Evolutionary conservation across 2,888 invertebrate genomes (phyloP).

Genomic region (Leucoma salicis): DNA sequence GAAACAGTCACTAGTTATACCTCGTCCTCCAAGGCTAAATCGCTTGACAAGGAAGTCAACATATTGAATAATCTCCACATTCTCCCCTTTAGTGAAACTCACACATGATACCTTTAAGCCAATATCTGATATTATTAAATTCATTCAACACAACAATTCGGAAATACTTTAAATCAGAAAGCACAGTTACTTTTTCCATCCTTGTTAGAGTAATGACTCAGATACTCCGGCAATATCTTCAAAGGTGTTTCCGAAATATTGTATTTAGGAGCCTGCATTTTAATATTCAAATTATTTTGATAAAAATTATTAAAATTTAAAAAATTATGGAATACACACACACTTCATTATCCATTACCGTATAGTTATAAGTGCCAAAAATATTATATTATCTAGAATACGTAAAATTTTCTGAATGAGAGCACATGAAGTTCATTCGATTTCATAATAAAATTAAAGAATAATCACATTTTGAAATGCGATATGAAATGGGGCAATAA

Average conservation of each 20-base stretch:
- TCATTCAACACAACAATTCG: conserved; percentile 6
- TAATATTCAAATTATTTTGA: neutral
- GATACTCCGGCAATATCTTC: neutral
- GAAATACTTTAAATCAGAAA: conserved; percentile 2
- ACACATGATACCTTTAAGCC: conserved; percentile 19
- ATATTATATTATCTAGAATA: too few relatives aligned
- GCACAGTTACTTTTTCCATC: neutral
- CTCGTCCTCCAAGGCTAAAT: neutral
- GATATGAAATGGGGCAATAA: too few relatives aligned
- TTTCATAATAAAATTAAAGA: too few relatives aligned
- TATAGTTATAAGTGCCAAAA: too few relatives aligned
- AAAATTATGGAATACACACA: too few relatives aligned
- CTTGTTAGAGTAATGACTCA: too few relatives aligned
- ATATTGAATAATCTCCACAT: conserved; percentile 11
- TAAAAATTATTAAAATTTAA: neutral
- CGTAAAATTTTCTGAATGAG: too few relatives aligned
- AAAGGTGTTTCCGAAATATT: conserved; percentile 7
- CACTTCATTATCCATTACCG: too few relatives aligned
- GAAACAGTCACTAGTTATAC: conserved; percentile 13
- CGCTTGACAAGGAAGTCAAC: neutral
- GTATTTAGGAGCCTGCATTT: neutral
- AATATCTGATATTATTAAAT: conserved; percentile 11
- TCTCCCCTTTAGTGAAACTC: conserved; percentile 12
- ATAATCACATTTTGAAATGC: too few relatives aligned
- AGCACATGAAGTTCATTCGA: too few relatives aligned